Percentiles rank a stretch among this genome's conserved stretches.
Evolutionary conservation across 1,140 invertebrate species (phyloP).

Genomic region (Caenorhabditis elegans): WBcel235 BX284605.5:13043001-13043500

Average conservation of each 20-base stretch:
- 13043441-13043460: not conserved
- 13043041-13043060: too few relatives aligned
- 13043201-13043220: slow-evolving; percentile 13
- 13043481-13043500: not conserved
- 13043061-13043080: too few relatives aligned
- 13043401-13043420: not conserved
- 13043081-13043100: too few relatives aligned
- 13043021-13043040: too few relatives aligned
- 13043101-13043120: too few relatives aligned
- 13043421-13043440: not conserved
- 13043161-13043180: not conserved
- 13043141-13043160: not conserved
- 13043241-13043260: not conserved
- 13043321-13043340: slow-evolving; percentile 31
- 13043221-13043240: slow-evolving; percentile 12
- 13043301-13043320: not conserved
- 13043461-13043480: not conserved
- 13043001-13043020: too few relatives aligned
- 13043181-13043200: not conserved
- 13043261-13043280: not conserved
- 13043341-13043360: not conserved
- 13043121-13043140: not conserved
- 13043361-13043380: slow-evolving; percentile 4
- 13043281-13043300: not conserved
- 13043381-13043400: not conserved